These are phyloP conservation scores for Zaprionus kolodkinae DNA, from an alignment of 1,140 invertebrate species.

Conservation along the genomic window DNA sequence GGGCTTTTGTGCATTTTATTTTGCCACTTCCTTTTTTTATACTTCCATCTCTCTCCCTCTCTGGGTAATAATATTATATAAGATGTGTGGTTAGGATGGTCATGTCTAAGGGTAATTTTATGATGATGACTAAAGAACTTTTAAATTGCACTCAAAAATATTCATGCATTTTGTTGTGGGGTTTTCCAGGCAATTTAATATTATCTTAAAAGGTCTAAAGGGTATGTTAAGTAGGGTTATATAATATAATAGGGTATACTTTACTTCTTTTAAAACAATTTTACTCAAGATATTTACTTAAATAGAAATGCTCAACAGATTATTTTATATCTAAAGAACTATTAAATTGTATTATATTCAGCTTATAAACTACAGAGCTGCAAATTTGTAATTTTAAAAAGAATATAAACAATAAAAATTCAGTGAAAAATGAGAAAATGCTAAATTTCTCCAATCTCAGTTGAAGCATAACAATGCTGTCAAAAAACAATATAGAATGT, in stretches of 20 bases:
- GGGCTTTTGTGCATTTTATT: constrained; percentile 29
- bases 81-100: neutral
- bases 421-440: neutral
- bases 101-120: constrained; percentile 7
- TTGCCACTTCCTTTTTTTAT: constrained; percentile 13
- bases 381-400: neutral
- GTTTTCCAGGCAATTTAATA: neutral
- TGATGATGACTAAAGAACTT: constrained; percentile 15
- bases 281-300: neutral
- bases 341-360: too few species aligned
- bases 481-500: neutral
- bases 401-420: neutral
- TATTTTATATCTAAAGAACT: neutral
- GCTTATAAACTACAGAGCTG: too few species aligned
- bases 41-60: too few species aligned
- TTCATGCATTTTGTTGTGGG: neutral
- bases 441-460: too few species aligned
- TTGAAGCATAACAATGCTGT: neutral
- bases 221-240: neutral
- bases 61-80: constrained; percentile 22
- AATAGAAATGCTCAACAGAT: neutral
- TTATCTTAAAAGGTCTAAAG: neutral
- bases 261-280: neutral
- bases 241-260: neutral
- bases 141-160: constrained; percentile 2